These are phyloP conservation scores for Celastrina argiolus DNA, from an alignment of 2,888 invertebrate species.

Conservation along the genomic window DNA sequence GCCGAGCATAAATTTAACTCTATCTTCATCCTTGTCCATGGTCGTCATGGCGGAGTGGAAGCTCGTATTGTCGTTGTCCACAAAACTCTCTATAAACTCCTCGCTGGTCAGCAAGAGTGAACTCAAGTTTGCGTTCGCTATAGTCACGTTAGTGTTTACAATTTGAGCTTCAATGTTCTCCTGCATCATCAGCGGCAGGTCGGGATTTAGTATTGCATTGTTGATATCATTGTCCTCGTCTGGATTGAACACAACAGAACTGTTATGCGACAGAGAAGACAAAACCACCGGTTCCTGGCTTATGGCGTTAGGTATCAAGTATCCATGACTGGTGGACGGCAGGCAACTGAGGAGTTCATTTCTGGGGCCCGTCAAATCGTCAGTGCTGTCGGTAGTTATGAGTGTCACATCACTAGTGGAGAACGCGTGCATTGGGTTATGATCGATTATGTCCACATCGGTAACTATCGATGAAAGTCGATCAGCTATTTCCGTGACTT, in stretches of 20 bases:
- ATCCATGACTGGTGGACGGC: conserved; percentile 81
- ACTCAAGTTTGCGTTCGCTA: conserved; percentile 80
- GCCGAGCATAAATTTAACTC: conserved; percentile 68
- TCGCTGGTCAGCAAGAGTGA: conserved; percentile 76
- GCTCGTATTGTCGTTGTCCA: conserved; percentile 54
- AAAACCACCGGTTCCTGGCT: conserved; percentile 77
- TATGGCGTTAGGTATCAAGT: conserved; percentile 80
- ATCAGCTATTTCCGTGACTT: conserved; percentile 72
- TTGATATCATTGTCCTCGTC: conserved; percentile 52
- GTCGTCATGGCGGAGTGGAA: conserved; percentile 60
- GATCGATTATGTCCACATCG: conserved; percentile 58
- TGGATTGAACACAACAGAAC: conserved; percentile 64
- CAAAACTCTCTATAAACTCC: conserved; percentile 58
- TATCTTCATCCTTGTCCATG: conserved; percentile 49
- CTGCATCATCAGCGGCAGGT: conserved; percentile 61
- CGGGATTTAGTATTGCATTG: conserved; percentile 49
- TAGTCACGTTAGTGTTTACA: conserved; percentile 76
- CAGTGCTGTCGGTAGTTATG: conserved; percentile 52
- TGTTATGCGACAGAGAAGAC: conserved; percentile 71
- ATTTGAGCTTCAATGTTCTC: conserved; percentile 65
- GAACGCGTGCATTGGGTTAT: conserved; percentile 60
- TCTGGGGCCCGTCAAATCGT: conserved; percentile 50
- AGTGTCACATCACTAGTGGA: conserved; percentile 66
- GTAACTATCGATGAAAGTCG: conserved; percentile 63
- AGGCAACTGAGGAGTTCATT: conserved; percentile 70